A percentile compares a stretch with the other conserved stretches of the same genome.
phyloP scores from a whole-genome alignment of 2,888 invertebrate genomes.

The Zaprionus lineosus region DNA sequence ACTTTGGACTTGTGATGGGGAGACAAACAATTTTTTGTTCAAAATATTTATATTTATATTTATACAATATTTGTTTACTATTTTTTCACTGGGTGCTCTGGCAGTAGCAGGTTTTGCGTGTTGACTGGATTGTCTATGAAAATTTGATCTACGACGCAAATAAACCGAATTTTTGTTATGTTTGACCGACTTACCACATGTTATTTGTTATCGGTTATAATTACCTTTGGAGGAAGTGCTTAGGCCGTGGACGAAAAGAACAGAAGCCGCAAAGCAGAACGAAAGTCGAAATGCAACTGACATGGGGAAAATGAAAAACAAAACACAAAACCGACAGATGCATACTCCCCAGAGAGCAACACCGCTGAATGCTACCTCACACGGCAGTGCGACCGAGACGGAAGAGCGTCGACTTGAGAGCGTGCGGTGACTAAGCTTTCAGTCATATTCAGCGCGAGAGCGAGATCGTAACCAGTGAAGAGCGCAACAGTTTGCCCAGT shows the following conservation, averaged over 20 bases:
- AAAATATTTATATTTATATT: too few species aligned
- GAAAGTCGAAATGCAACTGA: constrained; percentile 24
- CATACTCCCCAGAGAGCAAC: constrained; percentile 67
- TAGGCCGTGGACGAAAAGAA: too few species aligned
- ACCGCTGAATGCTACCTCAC: constrained; percentile 17
- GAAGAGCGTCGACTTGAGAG: constrained; percentile 22
- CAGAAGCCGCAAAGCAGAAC: constrained; percentile 22
- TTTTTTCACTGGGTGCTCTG: constrained; percentile 14
- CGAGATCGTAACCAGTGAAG: constrained; percentile 23
- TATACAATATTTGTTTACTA: too few species aligned
- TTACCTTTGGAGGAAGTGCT: too few species aligned
- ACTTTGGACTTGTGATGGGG: too few species aligned
- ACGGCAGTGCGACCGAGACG: constrained; percentile 4
- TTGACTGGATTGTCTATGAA: too few species aligned
- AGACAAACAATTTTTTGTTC: too few species aligned
- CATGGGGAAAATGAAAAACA: constrained; percentile 23
- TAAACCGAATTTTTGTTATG: constrained; percentile 6
- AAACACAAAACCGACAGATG: constrained; percentile 46
- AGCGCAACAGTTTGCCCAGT: constrained; percentile 31
- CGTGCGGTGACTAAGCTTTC: neutral
- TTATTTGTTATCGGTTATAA: constrained; percentile 29
- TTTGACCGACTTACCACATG: constrained; percentile 29
- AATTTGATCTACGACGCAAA: too few species aligned
- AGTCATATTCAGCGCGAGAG: constrained; percentile 54
- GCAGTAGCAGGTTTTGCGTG: too few species aligned